phyloP scores from a whole-genome alignment of 1,140 invertebrate genomes.

The Sipha flava region DNA sequence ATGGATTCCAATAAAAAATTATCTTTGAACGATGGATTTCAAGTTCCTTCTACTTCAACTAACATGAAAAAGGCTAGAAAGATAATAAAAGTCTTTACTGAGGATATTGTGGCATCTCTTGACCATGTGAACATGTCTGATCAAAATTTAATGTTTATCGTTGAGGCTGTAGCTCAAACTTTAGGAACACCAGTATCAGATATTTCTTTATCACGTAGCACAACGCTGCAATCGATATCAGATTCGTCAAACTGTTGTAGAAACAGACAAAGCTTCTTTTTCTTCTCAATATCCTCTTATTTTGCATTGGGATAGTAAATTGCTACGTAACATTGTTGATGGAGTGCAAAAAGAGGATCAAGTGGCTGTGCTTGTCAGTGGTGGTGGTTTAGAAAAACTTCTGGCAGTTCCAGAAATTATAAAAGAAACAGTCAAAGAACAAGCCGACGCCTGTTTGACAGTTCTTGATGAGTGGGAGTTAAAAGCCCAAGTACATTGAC shows the following conservation, averaged over 20 bases:
- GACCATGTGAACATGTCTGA: too few species aligned
- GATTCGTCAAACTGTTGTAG: neutral
- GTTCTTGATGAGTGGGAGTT: conserved; percentile 11
- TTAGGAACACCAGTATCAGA: neutral
- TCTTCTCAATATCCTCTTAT: neutral
- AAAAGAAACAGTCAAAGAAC: neutral
- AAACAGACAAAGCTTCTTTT: neutral
- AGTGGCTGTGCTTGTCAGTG: neutral
- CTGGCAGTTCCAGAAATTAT: neutral
- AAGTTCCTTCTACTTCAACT: too few species aligned
- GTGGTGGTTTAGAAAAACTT: conserved; percentile 13
- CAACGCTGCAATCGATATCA: neutral
- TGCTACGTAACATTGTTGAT: conserved; percentile 28
- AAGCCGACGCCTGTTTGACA: neutral
- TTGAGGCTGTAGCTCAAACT: neutral
- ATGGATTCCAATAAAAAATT: too few species aligned
- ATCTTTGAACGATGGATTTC: too few species aligned
- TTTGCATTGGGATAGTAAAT: conserved; percentile 37
- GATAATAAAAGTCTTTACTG: too few species aligned
- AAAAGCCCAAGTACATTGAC: neutral
- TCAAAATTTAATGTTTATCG: neutral
- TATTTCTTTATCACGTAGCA: neutral
- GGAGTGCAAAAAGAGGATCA: neutral
- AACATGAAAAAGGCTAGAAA: too few species aligned
- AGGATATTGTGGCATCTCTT: too few species aligned